Conservation (phyloP, 2,888 invertebrate species). For the Orthosia gothica region DNA sequence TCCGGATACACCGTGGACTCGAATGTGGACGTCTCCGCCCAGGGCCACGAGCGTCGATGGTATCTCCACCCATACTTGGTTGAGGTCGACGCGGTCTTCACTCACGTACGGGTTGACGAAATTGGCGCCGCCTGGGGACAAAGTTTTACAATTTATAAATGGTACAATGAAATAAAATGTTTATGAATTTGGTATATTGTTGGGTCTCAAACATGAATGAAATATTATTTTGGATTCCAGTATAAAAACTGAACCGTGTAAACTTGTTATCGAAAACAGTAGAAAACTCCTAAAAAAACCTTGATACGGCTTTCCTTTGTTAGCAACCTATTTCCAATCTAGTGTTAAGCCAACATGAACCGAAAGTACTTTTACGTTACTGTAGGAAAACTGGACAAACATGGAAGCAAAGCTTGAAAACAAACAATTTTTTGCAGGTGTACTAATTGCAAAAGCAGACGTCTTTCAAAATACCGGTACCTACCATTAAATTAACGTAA, state of each 20-base stretch:
- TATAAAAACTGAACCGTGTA: background rate
- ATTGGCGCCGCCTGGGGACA: conserved; percentile 81
- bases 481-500: background rate
- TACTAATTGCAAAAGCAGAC: conserved; percentile 6
- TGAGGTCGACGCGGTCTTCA: conserved; percentile 84
- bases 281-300: background rate
- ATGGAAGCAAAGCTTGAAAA: conserved; percentile 15
- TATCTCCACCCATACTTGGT: conserved; percentile 92
- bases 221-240: background rate
- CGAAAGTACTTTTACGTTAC: background rate
- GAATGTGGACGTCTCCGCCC: conserved; percentile 95
- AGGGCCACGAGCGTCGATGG: conserved; percentile 95
- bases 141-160: conserved; percentile 12
- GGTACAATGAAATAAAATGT: too few relatives aligned
- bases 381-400: background rate
- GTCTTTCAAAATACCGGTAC: background rate
- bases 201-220: too few relatives aligned
- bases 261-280: background rate
- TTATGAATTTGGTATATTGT: background rate
- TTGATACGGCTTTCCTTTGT: conserved; percentile 1
- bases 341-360: conserved; percentile 5
- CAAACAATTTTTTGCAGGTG: conserved; percentile 1
- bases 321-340: background rate
- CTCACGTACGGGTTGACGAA: conserved; percentile 85
- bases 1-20: conserved; percentile 91